These are phyloP conservation scores for Gadus macrocephalus DNA, from an alignment of 2,113 vertebrate species.

Conservation along the genomic window DNA sequence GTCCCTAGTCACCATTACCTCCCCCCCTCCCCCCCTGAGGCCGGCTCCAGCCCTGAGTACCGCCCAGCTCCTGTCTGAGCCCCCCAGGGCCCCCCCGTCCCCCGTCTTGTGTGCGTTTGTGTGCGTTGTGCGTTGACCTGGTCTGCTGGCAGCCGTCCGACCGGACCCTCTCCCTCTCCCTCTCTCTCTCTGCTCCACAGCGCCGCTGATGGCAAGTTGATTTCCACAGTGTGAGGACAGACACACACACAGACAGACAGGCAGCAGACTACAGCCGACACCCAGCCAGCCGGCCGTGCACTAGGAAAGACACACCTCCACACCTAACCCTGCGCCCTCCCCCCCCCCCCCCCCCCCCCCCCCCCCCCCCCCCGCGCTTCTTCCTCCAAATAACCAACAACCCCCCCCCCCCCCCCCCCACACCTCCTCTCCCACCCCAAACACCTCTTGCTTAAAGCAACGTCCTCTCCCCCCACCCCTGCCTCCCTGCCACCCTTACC, in stretches of 20 bases:
- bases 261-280: constrained; percentile 26
- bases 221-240: constrained; percentile 95
- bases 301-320: constrained; percentile 47
- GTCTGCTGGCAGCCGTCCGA: constrained; percentile 32
- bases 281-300: constrained; percentile 22
- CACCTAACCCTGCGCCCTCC: constrained; percentile 23
- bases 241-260: constrained; percentile 64
- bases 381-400: not conserved
- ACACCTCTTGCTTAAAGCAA: constrained; percentile 38
- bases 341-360: not conserved
- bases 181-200: constrained; percentile 82
- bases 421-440: constrained; percentile 1
- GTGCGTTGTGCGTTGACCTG: constrained; percentile 36
- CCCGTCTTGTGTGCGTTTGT: constrained; percentile 21
- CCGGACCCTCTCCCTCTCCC: constrained; percentile 72
- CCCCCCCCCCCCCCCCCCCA: not conserved
- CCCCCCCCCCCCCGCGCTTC: constrained; percentile 19
- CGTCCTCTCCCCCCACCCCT: constrained; percentile 32
- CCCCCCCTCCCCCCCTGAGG: not conserved
- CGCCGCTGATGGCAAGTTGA: constrained; percentile 88
- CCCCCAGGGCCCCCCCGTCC: not conserved
- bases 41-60: no score
- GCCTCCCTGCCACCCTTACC: not conserved
- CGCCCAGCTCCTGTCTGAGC: not conserved
- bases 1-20: no score